These are phyloP conservation scores for Tenebrosternarchus preto DNA, from an alignment of 2,113 vertebrate species.

Conservation along the genomic window DNA sequence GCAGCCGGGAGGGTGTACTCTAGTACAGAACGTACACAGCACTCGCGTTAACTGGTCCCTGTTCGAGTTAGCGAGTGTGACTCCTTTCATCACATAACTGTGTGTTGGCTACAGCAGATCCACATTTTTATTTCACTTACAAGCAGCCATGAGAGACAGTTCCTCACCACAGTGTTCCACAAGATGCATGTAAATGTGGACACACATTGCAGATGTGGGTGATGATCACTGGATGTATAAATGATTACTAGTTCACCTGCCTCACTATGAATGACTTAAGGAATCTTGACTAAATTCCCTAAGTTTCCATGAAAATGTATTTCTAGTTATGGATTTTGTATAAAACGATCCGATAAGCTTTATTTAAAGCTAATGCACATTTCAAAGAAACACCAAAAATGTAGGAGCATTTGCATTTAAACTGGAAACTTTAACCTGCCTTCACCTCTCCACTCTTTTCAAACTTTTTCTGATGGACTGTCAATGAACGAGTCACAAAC, in stretches of 20 bases:
- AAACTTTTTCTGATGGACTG: conserved; percentile 1
- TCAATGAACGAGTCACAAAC: neutral
- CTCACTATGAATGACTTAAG: too few relatives aligned
- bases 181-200: neutral
- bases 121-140: neutral
- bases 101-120: neutral
- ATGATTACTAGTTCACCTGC: too few relatives aligned
- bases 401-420: neutral
- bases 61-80: too few relatives aligned
- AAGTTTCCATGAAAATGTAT: too few relatives aligned
- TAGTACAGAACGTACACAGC: neutral
- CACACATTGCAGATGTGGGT: too few relatives aligned
- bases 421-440: neutral
- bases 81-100: neutral
- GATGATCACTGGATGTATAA: too few relatives aligned
- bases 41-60: neutral
- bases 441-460: too few relatives aligned
- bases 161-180: neutral
- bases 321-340: too few relatives aligned
- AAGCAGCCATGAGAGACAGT: neutral
- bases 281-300: too few relatives aligned
- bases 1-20: neutral
- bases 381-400: neutral
- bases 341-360: too few relatives aligned
- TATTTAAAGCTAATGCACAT: neutral